phyloP scores from a whole-genome alignment of 2,888 invertebrate species.

The Apotomis betuletana region DNA sequence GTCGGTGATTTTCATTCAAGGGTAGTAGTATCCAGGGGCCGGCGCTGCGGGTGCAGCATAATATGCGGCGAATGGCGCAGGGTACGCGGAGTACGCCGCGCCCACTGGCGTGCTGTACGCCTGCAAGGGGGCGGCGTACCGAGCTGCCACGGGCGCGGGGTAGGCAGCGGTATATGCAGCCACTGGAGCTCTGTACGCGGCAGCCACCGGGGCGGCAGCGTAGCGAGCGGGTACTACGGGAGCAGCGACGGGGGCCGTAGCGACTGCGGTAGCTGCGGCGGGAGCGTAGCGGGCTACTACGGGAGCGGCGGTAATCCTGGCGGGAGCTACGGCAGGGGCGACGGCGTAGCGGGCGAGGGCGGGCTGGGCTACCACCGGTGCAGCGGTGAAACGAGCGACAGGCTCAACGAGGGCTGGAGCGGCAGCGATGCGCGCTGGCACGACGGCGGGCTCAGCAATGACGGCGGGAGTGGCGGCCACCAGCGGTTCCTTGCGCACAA shows the following conservation, averaged over 20 bases:
- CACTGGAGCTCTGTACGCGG: constrained; percentile 44
- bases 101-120: constrained; percentile 51
- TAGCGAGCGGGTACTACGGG: constrained; percentile 47
- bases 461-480: constrained; percentile 46
- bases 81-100: constrained; percentile 46
- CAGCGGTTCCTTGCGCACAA: constrained; percentile 55
- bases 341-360: constrained; percentile 56
- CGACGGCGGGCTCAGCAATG: constrained; percentile 44
- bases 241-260: constrained; percentile 43
- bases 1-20: constrained; percentile 59
- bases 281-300: constrained; percentile 49
- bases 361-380: constrained; percentile 78
- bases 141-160: constrained; percentile 41
- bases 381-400: constrained; percentile 49
- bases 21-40: constrained; percentile 78
- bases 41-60: constrained; percentile 77
- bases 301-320: constrained; percentile 48
- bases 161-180: constrained; percentile 47
- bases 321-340: constrained; percentile 72
- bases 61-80: constrained; percentile 58
- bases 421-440: constrained; percentile 49
- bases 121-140: constrained; percentile 48
- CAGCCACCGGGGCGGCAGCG: constrained; percentile 49
- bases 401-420: constrained; percentile 54
- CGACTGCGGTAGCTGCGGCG: constrained; percentile 54